These are phyloP conservation scores for Sminthopsis crassicaudata DNA, from an alignment of 2,113 vertebrate genomes.

Conservation along the genomic window DNA sequence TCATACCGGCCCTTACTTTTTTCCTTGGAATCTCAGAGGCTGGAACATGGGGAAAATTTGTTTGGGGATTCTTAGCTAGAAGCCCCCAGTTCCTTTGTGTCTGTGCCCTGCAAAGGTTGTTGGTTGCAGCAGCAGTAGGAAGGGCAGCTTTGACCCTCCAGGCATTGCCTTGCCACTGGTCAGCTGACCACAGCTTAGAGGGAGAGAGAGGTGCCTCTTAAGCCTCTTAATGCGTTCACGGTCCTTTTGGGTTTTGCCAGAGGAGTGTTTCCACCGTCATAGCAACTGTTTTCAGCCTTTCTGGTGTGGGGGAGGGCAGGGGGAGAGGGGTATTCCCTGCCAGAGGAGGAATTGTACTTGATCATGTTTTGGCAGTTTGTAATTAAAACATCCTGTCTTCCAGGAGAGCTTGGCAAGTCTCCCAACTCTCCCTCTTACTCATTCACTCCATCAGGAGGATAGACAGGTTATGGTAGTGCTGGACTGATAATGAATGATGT, in stretches of 20 bases:
- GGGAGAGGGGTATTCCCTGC: constrained; percentile 38
- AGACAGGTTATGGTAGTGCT: neutral
- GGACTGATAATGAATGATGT: neutral
- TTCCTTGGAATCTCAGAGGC: neutral
- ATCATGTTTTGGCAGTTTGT: constrained; percentile 29
- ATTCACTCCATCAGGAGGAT: neutral
- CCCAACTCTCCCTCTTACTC: neutral
- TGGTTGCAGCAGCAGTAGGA: neutral
- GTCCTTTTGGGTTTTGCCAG: constrained; percentile 62
- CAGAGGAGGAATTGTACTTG: constrained; percentile 10
- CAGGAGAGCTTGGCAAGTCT: neutral
- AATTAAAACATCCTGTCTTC: neutral
- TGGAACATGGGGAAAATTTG: neutral
- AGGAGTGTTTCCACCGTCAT: constrained; percentile 1
- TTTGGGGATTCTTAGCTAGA: neutral
- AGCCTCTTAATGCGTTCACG: constrained; percentile 66
- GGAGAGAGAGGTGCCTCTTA: constrained; percentile 70
- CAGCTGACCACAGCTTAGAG: constrained; percentile 70
- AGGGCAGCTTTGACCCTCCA: neutral
- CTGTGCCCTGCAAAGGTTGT: neutral
- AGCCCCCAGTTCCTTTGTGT: neutral
- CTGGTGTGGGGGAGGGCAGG: neutral
- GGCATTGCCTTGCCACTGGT: neutral
- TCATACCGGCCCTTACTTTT: neutral
- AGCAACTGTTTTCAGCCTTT: constrained; percentile 20